These are phyloP conservation scores for Myotis myotis DNA, from an alignment of 2,797 vertebrate genomes.

Conservation along the genomic window DNA sequence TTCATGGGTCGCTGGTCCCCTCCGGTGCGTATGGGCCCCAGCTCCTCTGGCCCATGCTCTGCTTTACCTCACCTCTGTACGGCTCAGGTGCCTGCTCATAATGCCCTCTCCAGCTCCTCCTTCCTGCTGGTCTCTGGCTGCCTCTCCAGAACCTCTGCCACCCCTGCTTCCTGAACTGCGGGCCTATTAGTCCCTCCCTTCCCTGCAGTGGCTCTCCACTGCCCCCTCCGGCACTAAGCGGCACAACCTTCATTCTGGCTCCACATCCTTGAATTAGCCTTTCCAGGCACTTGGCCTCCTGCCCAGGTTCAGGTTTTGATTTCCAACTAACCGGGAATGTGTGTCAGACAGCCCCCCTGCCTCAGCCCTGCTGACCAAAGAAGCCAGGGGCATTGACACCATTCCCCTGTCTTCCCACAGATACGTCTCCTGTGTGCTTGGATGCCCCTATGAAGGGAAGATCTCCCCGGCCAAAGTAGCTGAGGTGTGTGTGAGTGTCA, in stretches of 20 bases:
- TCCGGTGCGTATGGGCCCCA: background rate
- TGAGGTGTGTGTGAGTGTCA: conserved; percentile 86
- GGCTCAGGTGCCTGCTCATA: fast-evolving
- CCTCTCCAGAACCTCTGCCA: background rate
- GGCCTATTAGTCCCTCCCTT: background rate
- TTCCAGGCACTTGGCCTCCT: background rate
- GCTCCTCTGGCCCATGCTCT: background rate
- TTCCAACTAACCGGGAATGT: background rate
- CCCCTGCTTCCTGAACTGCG: background rate
- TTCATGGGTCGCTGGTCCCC: background rate
- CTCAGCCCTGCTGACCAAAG: background rate
- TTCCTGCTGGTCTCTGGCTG: no score
- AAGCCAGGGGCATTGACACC: background rate
- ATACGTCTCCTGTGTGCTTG: conserved; percentile 96
- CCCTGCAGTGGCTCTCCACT: background rate
- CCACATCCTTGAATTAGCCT: background rate
- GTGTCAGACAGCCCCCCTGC: background rate
- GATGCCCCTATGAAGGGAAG: conserved; percentile 97
- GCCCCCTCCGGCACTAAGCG: background rate
- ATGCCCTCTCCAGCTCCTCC: background rate
- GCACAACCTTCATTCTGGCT: background rate
- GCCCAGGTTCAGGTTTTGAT: background rate
- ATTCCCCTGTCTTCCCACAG: conserved; percentile 80
- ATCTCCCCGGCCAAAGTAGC: conserved; percentile 94
- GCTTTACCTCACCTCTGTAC: background rate